A percentile compares a stretch with the other conserved stretches of the same genome.
Evolutionary conservation across 2,113 vertebrate species (phyloP).

Genomic region (Echinops telfairi): DNA sequence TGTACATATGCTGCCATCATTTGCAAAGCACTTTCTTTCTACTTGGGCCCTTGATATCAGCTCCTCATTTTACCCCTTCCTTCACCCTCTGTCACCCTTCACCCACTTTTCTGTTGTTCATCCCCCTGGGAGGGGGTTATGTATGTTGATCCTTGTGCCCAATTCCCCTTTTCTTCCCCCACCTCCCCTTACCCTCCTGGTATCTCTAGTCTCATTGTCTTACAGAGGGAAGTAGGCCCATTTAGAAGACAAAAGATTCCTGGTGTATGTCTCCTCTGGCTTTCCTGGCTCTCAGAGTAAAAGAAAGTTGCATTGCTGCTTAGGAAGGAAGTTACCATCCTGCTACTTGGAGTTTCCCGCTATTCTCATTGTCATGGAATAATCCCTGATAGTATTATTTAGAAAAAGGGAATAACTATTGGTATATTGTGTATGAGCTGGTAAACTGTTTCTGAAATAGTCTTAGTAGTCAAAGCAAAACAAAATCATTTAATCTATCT

Average conservation of each 20-base stretch:
- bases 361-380: slow-evolving; percentile 66
- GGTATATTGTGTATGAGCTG: slow-evolving; percentile 50
- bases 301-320: slow-evolving; percentile 34
- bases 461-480: slow-evolving; percentile 82
- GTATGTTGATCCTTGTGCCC: no score
- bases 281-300: slow-evolving; percentile 43
- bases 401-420: slow-evolving; percentile 72
- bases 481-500: slow-evolving; percentile 80
- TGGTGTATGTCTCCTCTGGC: background rate
- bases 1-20: no score
- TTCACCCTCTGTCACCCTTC: no score
- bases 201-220: background rate
- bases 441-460: slow-evolving; percentile 80
- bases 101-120: no score
- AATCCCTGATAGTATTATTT: slow-evolving; percentile 71
- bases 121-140: no score
- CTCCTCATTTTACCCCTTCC: no score
- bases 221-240: background rate
- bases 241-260: slow-evolving; percentile 54
- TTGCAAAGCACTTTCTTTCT: no score
- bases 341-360: slow-evolving; percentile 45
- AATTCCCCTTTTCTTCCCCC: no score
- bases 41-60: no score
- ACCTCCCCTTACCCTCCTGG: no score
- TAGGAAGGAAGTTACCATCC: slow-evolving; percentile 58